Evolutionary conservation across 2,797 vertebrate genomes (phyloP), one percentile per base, ranked within the genome.

Genomic region (Mus spretus): DNA sequence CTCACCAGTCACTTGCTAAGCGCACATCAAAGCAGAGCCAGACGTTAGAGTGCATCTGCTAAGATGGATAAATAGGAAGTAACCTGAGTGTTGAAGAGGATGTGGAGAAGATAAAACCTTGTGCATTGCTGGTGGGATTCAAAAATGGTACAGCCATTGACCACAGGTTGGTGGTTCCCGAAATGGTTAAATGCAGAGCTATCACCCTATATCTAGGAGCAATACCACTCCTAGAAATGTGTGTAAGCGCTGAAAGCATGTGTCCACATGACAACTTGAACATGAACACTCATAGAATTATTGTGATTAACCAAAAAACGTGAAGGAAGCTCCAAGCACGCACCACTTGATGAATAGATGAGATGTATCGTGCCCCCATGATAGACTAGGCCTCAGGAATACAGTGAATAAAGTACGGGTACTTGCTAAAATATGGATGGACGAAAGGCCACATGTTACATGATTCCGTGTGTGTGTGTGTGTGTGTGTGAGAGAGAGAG

Each of bases 401-500:
- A 79, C 86, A 93, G 74, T 47, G 47, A 37, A 90, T 0, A 0
- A 91, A 91, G 63, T 57, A 17, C 13, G 63, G n/a, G 6, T 67
- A 86, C 31, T 80, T 80, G n/a, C 57, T 72, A 85, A 96, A 96
- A 86, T 44, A 77, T 53, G 7, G 47, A 83, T 12, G 7, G 44
- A 26, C 3, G 6, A 79, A 96, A 83, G 44, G 55, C 47, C 44
- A 44, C 44, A 61, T 2, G 12, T 22, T 84, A 0, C 44, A 22
- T 72, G 34, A 91, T 17, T 74, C 12, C 6, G 40, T 53, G 87
- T 50, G 65, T 11, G 44, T 17, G 34, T 80, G 50, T 55, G 47
- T 3, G n/a, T 44, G 53, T 8, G 3, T 2, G 79, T 79, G n/a
- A n/a, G n/a, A n/a, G n/a, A n/a, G n/a, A n/a, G n/a, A n/a, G n/a